Conservation (phyloP, 1,140 invertebrate species). For the Cotesia chilonis region DNA sequence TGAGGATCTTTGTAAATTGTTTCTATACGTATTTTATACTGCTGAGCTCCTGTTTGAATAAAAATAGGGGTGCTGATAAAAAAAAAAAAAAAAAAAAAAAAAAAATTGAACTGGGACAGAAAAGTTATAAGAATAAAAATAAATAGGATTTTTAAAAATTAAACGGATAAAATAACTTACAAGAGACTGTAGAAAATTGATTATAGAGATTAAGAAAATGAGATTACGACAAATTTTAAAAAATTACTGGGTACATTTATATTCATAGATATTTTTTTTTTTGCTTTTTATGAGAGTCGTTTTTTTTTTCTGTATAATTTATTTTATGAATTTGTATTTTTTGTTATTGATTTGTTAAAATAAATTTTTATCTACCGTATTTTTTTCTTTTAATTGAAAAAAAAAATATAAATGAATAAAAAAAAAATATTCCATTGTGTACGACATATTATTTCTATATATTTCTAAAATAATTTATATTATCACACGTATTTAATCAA, state of each 20-base stretch:
- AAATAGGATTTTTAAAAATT: constrained; percentile 23
- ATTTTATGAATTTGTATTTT: no score
- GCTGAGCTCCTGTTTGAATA: not conserved
- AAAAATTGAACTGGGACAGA: constrained; percentile 18
- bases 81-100: not conserved
- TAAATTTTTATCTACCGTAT: no score
- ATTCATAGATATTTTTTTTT: not conserved
- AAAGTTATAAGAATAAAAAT: not conserved
- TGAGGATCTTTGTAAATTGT: constrained; percentile 23
- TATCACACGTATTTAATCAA: no score
- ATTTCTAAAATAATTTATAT: no score
- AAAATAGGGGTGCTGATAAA: not conserved
- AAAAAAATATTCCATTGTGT: no score
- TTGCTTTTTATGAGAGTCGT: no score
- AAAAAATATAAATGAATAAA: no score
- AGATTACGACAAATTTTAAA: constrained; percentile 54
- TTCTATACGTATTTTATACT: constrained; percentile 8
- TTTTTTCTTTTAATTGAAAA: no score
- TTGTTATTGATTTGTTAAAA: no score
- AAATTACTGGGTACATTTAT: constrained; percentile 58
- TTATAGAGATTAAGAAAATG: constrained; percentile 13
- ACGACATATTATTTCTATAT: no score
- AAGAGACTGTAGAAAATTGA: constrained; percentile 38
- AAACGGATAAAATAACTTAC: constrained; percentile 21
- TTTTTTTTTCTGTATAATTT: no score